A percentile compares a stretch with the other conserved stretches of the same genome.
phyloP scores from a whole-genome alignment of 1,140 invertebrate species.

The Drosophila serrata region DNA sequence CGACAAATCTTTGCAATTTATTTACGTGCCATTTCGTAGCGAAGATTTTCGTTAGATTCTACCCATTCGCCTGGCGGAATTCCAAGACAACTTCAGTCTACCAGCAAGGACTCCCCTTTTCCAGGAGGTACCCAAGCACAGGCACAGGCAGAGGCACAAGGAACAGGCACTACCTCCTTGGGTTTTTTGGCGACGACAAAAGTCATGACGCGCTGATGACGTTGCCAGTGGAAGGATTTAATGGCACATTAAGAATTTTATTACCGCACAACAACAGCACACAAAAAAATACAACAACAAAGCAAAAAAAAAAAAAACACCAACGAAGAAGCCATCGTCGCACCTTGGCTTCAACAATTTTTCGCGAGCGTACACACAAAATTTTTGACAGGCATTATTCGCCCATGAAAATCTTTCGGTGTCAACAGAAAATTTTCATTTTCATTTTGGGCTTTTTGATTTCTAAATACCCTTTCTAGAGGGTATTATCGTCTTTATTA shows the following conservation, averaged over 20 bases:
- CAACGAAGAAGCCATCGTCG: slow-evolving; percentile 54
- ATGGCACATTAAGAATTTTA: slow-evolving; percentile 84
- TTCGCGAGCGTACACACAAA: slow-evolving; percentile 74
- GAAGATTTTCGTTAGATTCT: slow-evolving; percentile 80
- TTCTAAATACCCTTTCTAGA: background rate
- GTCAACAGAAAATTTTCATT: slow-evolving; percentile 72
- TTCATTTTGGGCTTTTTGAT: slow-evolving; percentile 15
- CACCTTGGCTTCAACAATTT: slow-evolving; percentile 76
- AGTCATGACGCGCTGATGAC: slow-evolving; percentile 82
- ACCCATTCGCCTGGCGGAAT: slow-evolving; percentile 76
- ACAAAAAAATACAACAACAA: slow-evolving; percentile 13
- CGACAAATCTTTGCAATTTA: slow-evolving; percentile 84
- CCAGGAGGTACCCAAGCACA: background rate
- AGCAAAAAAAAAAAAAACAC: background rate
- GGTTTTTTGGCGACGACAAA: slow-evolving; percentile 68
- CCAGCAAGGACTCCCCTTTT: background rate
- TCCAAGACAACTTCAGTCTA: slow-evolving; percentile 65
- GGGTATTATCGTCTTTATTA: background rate
- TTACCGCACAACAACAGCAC: slow-evolving; percentile 73
- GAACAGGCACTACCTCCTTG: slow-evolving; percentile 19
- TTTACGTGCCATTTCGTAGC: slow-evolving; percentile 83
- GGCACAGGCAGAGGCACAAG: slow-evolving; percentile 6
- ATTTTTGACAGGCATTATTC: slow-evolving; percentile 72
- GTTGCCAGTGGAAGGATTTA: slow-evolving; percentile 82
- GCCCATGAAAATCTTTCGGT: slow-evolving; percentile 71